Evolutionary conservation across 2,113 vertebrate genomes (phyloP).

Genomic region (Corythornis vintsioides): DNA sequence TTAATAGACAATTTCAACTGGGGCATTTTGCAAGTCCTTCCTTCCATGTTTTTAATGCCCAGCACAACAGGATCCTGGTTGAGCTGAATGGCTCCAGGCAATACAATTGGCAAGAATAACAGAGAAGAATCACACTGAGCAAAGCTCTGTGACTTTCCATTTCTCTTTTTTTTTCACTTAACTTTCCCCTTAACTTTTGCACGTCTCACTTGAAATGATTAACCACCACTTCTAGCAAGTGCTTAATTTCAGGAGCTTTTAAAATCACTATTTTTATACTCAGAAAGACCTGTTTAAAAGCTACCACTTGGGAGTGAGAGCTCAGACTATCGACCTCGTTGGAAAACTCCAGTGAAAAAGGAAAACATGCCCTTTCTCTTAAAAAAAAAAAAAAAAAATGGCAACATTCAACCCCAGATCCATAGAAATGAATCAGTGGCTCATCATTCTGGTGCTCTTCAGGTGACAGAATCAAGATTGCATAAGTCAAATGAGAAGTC

Average conservation of each 20-base stretch:
- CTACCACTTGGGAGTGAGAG: not conserved
- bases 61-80: not conserved
- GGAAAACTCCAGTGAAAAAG: not conserved
- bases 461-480: not conserved
- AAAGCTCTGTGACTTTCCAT: slow-evolving; percentile 4
- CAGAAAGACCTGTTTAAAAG: not conserved
- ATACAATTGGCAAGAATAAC: slow-evolving; percentile 2
- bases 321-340: not conserved
- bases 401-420: not conserved
- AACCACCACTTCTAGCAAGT: not conserved
- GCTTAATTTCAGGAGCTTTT: slow-evolving; percentile 7
- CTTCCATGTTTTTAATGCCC: not conserved
- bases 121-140: not conserved
- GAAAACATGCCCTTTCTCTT: not conserved
- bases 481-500: not conserved
- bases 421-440: not conserved
- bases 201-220: not conserved
- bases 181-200: slow-evolving; percentile 24
- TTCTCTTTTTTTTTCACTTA: slow-evolving; percentile 19
- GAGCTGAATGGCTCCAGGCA: not conserved
- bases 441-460: not conserved
- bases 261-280: not conserved
- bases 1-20: not conserved
- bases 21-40: not conserved
- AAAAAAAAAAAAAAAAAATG: not conserved